These are phyloP conservation scores for Drosophila mimetica DNA, from an alignment of 2,888 invertebrate species.

Conservation along the genomic window DNA sequence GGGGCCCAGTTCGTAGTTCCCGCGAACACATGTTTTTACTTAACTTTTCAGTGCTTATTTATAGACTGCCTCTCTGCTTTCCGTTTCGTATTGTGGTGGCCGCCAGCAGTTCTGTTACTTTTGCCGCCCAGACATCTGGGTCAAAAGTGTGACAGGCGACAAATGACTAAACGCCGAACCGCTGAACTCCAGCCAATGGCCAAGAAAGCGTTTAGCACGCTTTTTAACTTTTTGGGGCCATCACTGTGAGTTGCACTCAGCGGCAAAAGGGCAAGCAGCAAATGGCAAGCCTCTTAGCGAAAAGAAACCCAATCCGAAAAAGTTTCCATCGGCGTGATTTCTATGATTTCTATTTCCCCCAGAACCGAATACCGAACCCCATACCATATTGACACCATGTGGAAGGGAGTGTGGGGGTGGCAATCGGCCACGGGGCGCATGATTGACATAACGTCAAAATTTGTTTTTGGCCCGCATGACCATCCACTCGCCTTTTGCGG, in stretches of 20 bases:
- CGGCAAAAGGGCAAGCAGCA: conserved; percentile 71
- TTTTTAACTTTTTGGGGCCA: conserved; percentile 65
- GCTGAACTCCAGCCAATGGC: conserved; percentile 55
- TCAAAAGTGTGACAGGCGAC: conserved; percentile 59
- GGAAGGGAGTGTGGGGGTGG: conserved; percentile 20
- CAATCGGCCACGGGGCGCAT: conserved; percentile 65
- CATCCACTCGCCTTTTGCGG: conserved; percentile 28
- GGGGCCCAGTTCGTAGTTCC: conserved; percentile 27
- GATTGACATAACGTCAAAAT: conserved; percentile 61
- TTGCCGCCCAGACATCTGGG: conserved; percentile 59
- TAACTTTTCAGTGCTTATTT: conserved; percentile 67
- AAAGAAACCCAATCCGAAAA: conserved; percentile 37
- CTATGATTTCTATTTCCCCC: conserved; percentile 67
- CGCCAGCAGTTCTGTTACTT: conserved; percentile 21
- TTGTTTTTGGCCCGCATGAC: conserved; percentile 22
- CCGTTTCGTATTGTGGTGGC: conserved; percentile 12
- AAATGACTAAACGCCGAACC: conserved; percentile 55
- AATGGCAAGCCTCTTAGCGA: conserved; percentile 72
- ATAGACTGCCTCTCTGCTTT: conserved; percentile 46
- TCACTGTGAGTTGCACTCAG: conserved; percentile 26
- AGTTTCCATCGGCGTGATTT: conserved; percentile 52
- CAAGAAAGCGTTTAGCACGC: conserved; percentile 60
- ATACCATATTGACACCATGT: conserved; percentile 35
- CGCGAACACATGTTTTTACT: conserved; percentile 66
- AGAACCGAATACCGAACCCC: conserved; percentile 33